Base-by-base conservation (phyloP, 2,113 vertebrate genomes). In the Platichthys stellatus region DNA sequence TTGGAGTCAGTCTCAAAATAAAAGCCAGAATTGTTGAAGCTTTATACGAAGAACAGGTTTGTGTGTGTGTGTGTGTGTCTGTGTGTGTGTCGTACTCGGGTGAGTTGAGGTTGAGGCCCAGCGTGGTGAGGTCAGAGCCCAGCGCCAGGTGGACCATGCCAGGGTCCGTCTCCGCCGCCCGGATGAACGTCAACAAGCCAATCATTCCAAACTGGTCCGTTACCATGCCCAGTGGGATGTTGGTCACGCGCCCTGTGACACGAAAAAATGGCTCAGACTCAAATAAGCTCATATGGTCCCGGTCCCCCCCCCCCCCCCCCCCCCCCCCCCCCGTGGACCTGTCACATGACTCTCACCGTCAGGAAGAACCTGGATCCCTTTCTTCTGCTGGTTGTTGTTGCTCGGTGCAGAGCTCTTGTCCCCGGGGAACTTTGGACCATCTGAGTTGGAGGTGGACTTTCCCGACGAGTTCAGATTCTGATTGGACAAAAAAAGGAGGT, bases 191-290 rank as follows among this genome's bases (percentile, higher is more conserved):
- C 94, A 99, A 93, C 87, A 99, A 92, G 81, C 98, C 98, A 74
- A 99, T 99, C 98, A 99, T 99, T 84, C 98, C 98, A 92, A 99
- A 99, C 93, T 99, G 98, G 93, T 99, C 98, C 70, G 98, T 99
- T 93, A 99, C 98, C 98, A 99, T 99, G 92, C 98, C 98, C 88
- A 95, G 93, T 80, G 98, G 98, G 96, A 99, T 99, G 96, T 99
- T 99, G 91, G 97, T 99, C 93, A 99, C 98, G 72, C 97, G 97
- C 75, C 98, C 98, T 99, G 83, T 0, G 9, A 71, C 3, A 49
- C 9, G 26, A 51, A 2, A 76, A 7, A 3, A 2, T 0, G 9
- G 17, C 18, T 51, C 3, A 17, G 12, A 58, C 24, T 6, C 2
- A 38, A 38, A 12, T 13, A 11, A 3, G 40, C 47, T 17, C 47